Base-by-base conservation (phyloP, 2,113 vertebrate species). In the Oreochromis tanganicae region DNA sequence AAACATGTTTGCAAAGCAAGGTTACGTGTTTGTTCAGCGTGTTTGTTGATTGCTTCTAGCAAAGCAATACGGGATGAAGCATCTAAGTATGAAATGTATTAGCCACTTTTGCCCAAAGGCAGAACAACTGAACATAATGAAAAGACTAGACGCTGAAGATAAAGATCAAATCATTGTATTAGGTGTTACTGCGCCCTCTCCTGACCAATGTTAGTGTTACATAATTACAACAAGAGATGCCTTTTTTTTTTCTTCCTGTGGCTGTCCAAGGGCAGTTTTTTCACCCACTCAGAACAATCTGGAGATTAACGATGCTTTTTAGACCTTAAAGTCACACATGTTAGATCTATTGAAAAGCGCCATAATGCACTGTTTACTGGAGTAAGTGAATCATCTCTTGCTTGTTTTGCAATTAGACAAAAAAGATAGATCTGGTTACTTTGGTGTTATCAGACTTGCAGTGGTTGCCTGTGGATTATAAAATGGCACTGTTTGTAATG, bases 141-240 rank as follows among this genome's bases (percentile, higher is more conserved):
- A 83, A 36, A 85, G 17, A 73, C 19, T 24, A 66, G 27, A 61
- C 6, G 9, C 13, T 8, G 9, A 43, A 34, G 29, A 50, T 63
- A 5, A 56, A 54, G 8, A 27, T 2, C 11, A 24, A n/a, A 17
- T 13, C 4, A 17, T 14, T 63, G 36, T 87, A 16, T 27, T 9
- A 14, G 55, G 46, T 78, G 38, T 36, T 71, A n/a, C 11, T 83
- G 80, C 14, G 91, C 89, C 93, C 86, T 87, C 94, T 94, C 2
- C 82, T 94, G 94, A 11, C 17, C 19, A 27, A 3, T 10, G n/a
- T 14, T 9, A 50, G 85, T 6, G 61, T 66, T 66, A 13, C 61
- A 66, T 66, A 87, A 90, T n/a, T 38, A 75, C 85, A 87, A 61
- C 34, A 48, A 36, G 19, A 41, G n/a, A 14, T 71, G 21, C 9